Base-by-base conservation (phyloP, 2,888 invertebrate species). In the Adelognathus sp. region DNA sequence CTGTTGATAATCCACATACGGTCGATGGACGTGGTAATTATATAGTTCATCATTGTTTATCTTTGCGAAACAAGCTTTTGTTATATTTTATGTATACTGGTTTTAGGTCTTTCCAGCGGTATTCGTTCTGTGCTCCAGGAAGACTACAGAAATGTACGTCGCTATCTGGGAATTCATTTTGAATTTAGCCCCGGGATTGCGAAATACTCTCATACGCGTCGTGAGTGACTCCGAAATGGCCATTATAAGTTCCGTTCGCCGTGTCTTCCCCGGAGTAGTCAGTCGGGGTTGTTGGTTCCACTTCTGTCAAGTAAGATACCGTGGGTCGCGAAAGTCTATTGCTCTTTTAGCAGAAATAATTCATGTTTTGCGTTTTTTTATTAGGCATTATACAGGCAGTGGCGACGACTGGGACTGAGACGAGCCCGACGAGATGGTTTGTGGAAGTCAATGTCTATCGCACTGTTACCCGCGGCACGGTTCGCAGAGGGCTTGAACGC, bases 251-350 rank as follows among this genome's bases (percentile, higher is more conserved):
- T 60, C 71, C 4, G 31, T 71, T n/a, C 14, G 31, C 1, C 33
- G 24, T 9, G n/a, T 31, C 1, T 61, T 71, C 18, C 44, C 60
- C 5, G 16, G 60, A n/a, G 41, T 18, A 11, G 3, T 2, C 16
- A n/a, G 16, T 0, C 46, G 27, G 4, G 71, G 71, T 16, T 71
- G 71, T 27, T 71, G 71, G 71, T 60, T 61, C n/a, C 71, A 71
- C 16, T 69, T 36, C 24, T 50, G 50, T 3, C 50, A 50, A 2
- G 50, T 50, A 50, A 24, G 9, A 9, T 24, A n/a, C n/a, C n/a
- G n/a, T n/a, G n/a, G n/a, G n/a, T n/a, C n/a, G n/a, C n/a, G n/a
- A n/a, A n/a, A n/a, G n/a, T n/a, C n/a, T n/a, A n/a, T n/a, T n/a
- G n/a, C n/a, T n/a, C n/a, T n/a, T n/a, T n/a, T n/a, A n/a, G n/a